Evolutionary conservation across 2,888 invertebrate genomes (phyloP), one percentile per base, ranked within the genome.

Genomic region (Agonopterix alstromeriana): DNA sequence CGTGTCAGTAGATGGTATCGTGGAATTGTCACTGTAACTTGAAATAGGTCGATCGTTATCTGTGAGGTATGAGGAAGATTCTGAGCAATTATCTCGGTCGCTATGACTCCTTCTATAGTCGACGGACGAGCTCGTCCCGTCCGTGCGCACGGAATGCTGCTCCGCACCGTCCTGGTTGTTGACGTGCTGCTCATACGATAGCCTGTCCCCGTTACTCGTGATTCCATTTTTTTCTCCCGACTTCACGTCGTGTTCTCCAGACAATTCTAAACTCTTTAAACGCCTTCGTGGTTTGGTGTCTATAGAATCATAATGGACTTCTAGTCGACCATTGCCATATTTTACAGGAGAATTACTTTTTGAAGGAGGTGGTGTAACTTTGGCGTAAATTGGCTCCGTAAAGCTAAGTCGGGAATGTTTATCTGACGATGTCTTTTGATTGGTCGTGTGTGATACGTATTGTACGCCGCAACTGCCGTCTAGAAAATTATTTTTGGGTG

Each of bases 41-140:
- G 88, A 88, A 73, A 88, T 87, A 57, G 88, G 88, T 54, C 88
- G 73, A 58, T 88, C 88, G 63, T 85, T 88, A 67, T 88, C 88
- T 48, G 88, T 88, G 55, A 87, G 69, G 62, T 87, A 87, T 58
- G 87, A 87, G 49, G 88, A 88, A 43, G 88, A 81, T 73, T 88
- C 88, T 49, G 88, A 88, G 68, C 87, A 87, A 77, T 88, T 87
- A 82, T 88, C 88, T 63, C 86, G 78, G 72, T 87, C 87, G 63
- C 80, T 82, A 57, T 83, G 82, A 58, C 82, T 83, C 73, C 85
- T 82, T 78, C 87, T 83, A 63, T 68, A 85, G 74, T 82, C 84
- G 56, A 77, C 70, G 42, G 78, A 80, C 55, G 82, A 83, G 61
- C 82, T 77, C 60, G 83, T 80, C 67, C 78, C 75, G 64, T 86